Percentiles rank a stretch among this genome's conserved stretches.
Conservation (phyloP, 2,797 vertebrate genomes). For the Aythya fuligula region DNA sequence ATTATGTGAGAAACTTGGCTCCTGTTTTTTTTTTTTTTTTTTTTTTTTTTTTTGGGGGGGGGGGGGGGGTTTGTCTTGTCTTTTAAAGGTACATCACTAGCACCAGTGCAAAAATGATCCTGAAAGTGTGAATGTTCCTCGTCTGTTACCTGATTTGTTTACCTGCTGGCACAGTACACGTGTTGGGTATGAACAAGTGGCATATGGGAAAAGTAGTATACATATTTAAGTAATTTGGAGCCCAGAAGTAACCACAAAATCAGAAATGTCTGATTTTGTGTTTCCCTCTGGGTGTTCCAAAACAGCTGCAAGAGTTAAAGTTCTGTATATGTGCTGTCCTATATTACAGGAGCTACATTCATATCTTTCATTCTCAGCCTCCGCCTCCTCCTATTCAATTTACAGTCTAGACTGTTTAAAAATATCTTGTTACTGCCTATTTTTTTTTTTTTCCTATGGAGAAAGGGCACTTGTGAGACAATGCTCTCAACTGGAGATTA, state of each 20-base stretch:
- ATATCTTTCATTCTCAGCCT: slow-evolving; percentile 14
- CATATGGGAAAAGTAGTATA: background rate
- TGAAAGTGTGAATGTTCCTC: background rate
- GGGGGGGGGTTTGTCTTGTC: background rate
- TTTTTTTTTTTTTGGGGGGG: too few species aligned
- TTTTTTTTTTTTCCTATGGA: background rate
- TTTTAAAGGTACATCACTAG: background rate
- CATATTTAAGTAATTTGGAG: background rate
- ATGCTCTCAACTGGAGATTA: slow-evolving; percentile 44
- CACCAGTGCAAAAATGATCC: background rate
- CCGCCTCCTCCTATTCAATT: slow-evolving; percentile 51
- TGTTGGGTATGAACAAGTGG: background rate
- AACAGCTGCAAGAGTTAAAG: background rate
- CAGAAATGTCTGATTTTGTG: background rate
- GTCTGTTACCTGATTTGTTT: background rate
- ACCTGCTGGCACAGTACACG: background rate
- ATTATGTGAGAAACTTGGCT: background rate
- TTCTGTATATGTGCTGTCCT: background rate
- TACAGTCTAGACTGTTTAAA: slow-evolving; percentile 59
- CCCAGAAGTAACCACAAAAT: background rate
- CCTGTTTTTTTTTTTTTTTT: rapidly evolving
- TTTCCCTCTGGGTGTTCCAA: background rate
- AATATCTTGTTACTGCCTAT: slow-evolving; percentile 13
- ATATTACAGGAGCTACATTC: slow-evolving; percentile 8
- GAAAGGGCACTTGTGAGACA: slow-evolving; percentile 55